phyloP scores from a whole-genome alignment of 2,888 invertebrate genomes.

The Hyalella azteca region DNA sequence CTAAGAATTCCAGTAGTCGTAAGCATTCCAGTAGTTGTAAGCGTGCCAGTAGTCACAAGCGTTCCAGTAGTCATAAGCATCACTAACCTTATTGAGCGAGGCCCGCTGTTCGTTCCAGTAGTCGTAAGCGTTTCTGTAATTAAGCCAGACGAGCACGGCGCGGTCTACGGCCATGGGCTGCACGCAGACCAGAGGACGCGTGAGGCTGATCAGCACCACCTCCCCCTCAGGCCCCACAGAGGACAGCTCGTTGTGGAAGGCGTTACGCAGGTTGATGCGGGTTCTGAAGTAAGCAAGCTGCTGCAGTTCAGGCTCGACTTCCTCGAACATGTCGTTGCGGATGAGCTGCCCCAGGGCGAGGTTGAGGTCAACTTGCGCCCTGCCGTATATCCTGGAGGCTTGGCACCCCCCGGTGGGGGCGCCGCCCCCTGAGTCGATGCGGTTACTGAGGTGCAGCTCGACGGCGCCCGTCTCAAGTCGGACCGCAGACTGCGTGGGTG shows the following conservation, averaged over 20 bases:
- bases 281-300: conserved; percentile 98
- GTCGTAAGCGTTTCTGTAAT: conserved; percentile 99
- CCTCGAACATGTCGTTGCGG: conserved; percentile 92
- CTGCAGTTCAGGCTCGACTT: conserved; percentile 96
- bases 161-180: conserved; percentile 98
- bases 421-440: conserved; percentile 74
- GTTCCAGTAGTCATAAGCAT: not conserved
- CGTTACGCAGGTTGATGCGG: conserved; percentile 79
- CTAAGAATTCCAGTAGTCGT: conserved; percentile 99
- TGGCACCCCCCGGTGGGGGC: conserved; percentile 58
- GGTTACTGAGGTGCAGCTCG: conserved; percentile 90
- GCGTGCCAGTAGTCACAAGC: not conserved
- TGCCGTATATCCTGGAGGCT: conserved; percentile 72
- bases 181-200: conserved; percentile 91
- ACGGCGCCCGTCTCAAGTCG: conserved; percentile 93
- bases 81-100: conserved; percentile 85
- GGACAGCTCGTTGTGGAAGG: conserved; percentile 88
- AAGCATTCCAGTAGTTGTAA: conserved; percentile 93
- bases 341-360: conserved; percentile 92
- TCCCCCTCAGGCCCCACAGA: conserved; percentile 64
- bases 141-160: conserved; percentile 97
- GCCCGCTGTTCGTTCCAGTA: conserved; percentile 98
- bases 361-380: conserved; percentile 67
- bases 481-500: conserved; percentile 95
- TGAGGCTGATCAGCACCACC: conserved; percentile 84